Conservation (phyloP, 2,113 vertebrate species). For the Hippocampus comes region DNA sequence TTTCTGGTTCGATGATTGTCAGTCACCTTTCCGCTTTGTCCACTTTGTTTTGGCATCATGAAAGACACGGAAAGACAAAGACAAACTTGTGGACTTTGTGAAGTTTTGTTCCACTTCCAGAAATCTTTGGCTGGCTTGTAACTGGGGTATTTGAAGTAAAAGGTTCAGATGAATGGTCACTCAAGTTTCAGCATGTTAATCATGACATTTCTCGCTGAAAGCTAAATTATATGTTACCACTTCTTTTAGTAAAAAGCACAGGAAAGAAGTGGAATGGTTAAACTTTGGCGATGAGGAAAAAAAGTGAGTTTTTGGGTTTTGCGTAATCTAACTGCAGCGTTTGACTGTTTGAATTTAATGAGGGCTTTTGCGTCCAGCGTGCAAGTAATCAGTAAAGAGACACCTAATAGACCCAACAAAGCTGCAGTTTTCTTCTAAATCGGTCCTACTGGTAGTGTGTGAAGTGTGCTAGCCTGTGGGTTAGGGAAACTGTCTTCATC, state of each 20-base stretch:
- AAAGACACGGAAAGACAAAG: too few species aligned
- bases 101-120: not conserved
- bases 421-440: conserved; percentile 13
- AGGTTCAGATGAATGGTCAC: not conserved
- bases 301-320: not conserved
- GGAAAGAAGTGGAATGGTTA: not conserved
- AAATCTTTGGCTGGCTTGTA: not conserved
- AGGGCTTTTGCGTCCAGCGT: not conserved
- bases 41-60: too few species aligned
- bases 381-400: not conserved
- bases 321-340: not conserved
- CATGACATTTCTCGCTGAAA: not conserved
- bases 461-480: conserved; percentile 19
- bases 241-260: not conserved
- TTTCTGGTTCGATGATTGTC: too few species aligned
- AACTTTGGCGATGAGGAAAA: not conserved
- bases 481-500: conserved; percentile 42
- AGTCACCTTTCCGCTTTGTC: too few species aligned
- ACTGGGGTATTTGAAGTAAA: not conserved
- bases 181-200: not conserved
- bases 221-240: not conserved
- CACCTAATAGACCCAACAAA: conserved; percentile 1
- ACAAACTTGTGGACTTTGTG: too few species aligned
- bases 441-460: conserved; percentile 17
- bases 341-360: conserved; percentile 1